phyloP scores from a whole-genome alignment of 2,888 invertebrate species.

The Pachycephus smyrnensis region DNA sequence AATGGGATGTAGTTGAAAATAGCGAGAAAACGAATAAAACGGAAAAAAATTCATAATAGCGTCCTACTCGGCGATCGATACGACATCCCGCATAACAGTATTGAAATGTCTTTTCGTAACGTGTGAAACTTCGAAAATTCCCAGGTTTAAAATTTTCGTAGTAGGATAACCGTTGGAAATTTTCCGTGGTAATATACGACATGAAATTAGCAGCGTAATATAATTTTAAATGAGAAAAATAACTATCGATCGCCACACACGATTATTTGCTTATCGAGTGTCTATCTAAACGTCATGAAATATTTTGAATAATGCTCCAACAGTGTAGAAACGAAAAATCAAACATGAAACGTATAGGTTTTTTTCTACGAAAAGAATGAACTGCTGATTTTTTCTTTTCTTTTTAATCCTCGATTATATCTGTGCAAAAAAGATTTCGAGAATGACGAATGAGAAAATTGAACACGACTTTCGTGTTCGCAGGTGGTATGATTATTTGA shows the following conservation, averaged over 20 bases:
- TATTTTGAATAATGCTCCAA: too few relatives aligned
- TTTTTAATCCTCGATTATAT: rapidly evolving
- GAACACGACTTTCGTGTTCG: neutral
- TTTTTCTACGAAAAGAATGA: too few relatives aligned
- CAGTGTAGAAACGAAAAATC: too few relatives aligned
- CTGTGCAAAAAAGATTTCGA: too few relatives aligned
- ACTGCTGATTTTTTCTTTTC: too few relatives aligned
- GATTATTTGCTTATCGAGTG: neutral
- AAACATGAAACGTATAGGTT: too few relatives aligned
- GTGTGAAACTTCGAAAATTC: conserved; percentile 15
- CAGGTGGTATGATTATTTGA: too few relatives aligned
- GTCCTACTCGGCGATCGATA: conserved; percentile 21
- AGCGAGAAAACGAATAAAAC: neutral
- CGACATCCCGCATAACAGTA: conserved; percentile 4
- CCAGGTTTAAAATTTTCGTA: neutral
- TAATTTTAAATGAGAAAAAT: neutral
- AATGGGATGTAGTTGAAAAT: neutral
- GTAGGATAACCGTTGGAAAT: too few relatives aligned
- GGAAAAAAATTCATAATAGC: conserved; percentile 23
- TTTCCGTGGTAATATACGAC: neutral
- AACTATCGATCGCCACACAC: too few relatives aligned
- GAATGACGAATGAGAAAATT: neutral
- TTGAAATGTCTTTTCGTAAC: neutral
- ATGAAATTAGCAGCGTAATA: neutral
- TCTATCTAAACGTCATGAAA: neutral